Percentiles rank a stretch among this genome's conserved stretches.
Evolutionary conservation across 2,113 vertebrate genomes (phyloP).

Genomic region (Chamaetylas fuelleborni): DNA sequence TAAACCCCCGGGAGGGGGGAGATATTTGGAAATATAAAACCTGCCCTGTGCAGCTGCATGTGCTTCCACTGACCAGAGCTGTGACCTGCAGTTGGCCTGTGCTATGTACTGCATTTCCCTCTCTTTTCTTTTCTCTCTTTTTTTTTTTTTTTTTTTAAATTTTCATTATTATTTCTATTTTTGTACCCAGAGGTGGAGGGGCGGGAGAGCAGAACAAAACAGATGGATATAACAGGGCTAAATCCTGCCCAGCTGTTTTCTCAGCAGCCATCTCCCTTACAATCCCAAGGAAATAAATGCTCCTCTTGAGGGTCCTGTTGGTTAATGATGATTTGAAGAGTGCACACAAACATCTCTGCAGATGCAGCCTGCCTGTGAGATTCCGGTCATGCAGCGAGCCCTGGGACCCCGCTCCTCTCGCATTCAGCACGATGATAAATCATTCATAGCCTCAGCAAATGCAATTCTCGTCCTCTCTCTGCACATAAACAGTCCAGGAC

Average conservation of each 20-base stretch:
- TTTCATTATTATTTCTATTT: neutral
- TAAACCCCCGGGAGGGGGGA: neutral
- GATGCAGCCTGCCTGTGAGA: constrained; percentile 31
- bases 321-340: constrained; percentile 63
- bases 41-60: neutral
- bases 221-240: neutral
- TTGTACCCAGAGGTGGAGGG: neutral
- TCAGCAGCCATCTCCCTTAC: constrained; percentile 37
- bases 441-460: constrained; percentile 59
- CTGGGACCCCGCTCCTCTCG: constrained; percentile 42
- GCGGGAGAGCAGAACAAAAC: neutral
- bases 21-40: constrained; percentile 8
- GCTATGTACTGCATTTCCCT: neutral
- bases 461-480: neutral
- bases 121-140: too few relatives aligned
- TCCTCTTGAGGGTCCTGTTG: constrained; percentile 53
- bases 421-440: constrained; percentile 54
- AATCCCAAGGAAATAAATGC: constrained; percentile 42
- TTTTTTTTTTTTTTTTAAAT: neutral
- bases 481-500: constrained; percentile 30
- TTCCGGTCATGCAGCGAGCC: constrained; percentile 35
- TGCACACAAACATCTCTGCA: constrained; percentile 49
- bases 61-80: neutral
- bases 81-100: neutral
- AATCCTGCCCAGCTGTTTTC: constrained; percentile 64